phyloP scores from a whole-genome alignment of 2,797 vertebrate genomes.

The Tokudaia muenninki region DNA sequence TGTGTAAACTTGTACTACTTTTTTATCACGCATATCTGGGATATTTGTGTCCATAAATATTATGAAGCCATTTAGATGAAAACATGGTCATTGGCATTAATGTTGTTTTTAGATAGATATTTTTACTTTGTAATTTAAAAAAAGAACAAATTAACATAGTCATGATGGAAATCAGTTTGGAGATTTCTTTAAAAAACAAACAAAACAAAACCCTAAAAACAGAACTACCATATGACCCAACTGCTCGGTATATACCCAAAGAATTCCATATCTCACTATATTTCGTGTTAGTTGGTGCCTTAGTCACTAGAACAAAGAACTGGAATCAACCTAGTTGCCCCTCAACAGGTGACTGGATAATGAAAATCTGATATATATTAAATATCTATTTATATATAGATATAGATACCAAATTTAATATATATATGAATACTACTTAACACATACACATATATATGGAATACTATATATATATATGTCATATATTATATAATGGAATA shows the following conservation, averaged over 20 bases:
- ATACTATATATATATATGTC: too few relatives aligned
- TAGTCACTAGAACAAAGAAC: neutral
- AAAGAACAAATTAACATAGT: neutral
- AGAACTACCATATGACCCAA: neutral
- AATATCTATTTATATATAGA: neutral
- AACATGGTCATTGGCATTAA: neutral
- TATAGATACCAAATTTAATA: neutral
- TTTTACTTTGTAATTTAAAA: constrained; percentile 49
- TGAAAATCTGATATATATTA: neutral
- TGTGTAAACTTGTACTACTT: neutral
- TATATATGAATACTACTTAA: neutral
- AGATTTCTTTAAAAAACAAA: neutral
- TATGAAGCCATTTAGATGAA: neutral
- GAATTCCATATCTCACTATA: too few relatives aligned
- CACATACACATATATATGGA: too few relatives aligned
- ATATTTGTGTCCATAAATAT: neutral
- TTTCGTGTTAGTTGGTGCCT: neutral
- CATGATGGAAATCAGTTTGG: neutral
- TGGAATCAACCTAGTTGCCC: neutral
- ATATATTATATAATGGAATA: neutral
- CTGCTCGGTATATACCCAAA: neutral
- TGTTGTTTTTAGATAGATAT: constrained; percentile 37
- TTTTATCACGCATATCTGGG: neutral
- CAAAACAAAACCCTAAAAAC: neutral
- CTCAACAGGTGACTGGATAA: neutral